A percentile compares a stretch with the other conserved stretches of the same genome.
phyloP scores from a whole-genome alignment of 1,140 invertebrate species.

The Heliconius eleuchia region DNA sequence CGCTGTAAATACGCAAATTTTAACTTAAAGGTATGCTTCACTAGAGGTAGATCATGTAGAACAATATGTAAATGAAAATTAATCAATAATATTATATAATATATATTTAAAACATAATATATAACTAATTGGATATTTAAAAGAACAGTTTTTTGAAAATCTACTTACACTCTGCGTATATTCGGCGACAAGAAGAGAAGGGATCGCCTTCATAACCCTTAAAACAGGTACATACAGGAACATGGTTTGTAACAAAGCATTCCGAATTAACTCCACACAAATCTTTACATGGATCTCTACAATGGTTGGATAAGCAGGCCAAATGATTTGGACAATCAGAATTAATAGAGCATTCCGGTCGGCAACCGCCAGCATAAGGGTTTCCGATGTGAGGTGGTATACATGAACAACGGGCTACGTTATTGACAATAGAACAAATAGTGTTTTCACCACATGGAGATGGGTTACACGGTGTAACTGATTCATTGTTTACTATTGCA shows the following conservation, averaged over 20 bases:
- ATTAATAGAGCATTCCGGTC: conserved; percentile 91
- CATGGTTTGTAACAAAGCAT: conserved; percentile 91
- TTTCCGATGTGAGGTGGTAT: conserved; percentile 93
- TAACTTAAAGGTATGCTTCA: background rate
- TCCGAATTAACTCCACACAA: conserved; percentile 92
- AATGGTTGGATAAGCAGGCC: conserved; percentile 92
- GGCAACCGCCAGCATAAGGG: conserved; percentile 88
- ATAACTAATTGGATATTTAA: background rate
- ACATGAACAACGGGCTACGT: conserved; percentile 87
- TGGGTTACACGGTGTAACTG: conserved; percentile 87
- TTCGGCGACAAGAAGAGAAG: conserved; percentile 88
- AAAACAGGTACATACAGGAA: conserved; percentile 90
- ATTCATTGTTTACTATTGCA: conserved; percentile 74
- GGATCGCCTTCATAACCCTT: conserved; percentile 90
- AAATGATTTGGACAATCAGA: conserved; percentile 91
- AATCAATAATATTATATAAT: no score
- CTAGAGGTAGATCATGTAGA: background rate
- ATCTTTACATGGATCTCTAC: conserved; percentile 93
- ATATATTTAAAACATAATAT: no score
- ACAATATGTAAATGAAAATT: background rate
- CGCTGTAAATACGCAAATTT: conserved; percentile 49
- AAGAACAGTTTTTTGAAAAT: background rate
- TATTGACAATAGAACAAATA: conserved; percentile 86
- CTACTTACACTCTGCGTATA: conserved; percentile 80
- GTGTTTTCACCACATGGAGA: conserved; percentile 92